Percentiles rank a stretch among this genome's conserved stretches.
Conservation (phyloP, 2,888 invertebrate genomes). For the Dilophus febrilis region DNA sequence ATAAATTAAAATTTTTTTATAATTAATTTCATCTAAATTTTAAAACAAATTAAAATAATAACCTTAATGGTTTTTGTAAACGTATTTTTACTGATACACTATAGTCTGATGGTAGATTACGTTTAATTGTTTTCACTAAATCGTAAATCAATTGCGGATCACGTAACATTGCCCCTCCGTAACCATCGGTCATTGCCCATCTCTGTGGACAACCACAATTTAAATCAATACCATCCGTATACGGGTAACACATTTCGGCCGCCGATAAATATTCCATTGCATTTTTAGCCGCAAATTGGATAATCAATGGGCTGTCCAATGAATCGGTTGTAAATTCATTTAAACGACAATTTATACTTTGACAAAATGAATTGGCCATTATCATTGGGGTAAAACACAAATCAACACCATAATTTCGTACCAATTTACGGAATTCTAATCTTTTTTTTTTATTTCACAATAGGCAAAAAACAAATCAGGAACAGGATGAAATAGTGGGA, state of each 20-base stretch:
- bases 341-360: conserved; percentile 68
- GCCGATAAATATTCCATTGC: conserved; percentile 69
- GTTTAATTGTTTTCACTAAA: conserved; percentile 58
- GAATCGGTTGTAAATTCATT: conserved; percentile 63
- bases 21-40: background rate
- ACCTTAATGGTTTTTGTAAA: conserved; percentile 13
- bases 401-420: conserved; percentile 69
- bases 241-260: conserved; percentile 65
- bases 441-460: conserved; percentile 23
- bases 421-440: conserved; percentile 56
- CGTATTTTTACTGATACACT: conserved; percentile 88
- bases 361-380: conserved; percentile 80
- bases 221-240: conserved; percentile 81
- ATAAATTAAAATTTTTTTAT: conserved; percentile 3
- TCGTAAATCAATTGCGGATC: conserved; percentile 72
- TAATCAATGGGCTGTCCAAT: conserved; percentile 73
- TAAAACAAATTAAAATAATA: background rate
- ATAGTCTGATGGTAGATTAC: conserved; percentile 52
- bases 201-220: conserved; percentile 97
- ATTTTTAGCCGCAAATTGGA: conserved; percentile 88
- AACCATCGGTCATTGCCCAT: conserved; percentile 85
- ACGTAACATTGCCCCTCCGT: conserved; percentile 67
- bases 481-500: background rate
- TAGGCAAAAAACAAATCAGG: background rate
- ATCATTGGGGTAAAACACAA: conserved; percentile 95